A percentile compares a stretch with the other conserved stretches of the same genome.
These are phyloP conservation scores for Osmoderma eremita DNA, from an alignment of 2,888 invertebrate genomes.

Conservation along the genomic window DNA sequence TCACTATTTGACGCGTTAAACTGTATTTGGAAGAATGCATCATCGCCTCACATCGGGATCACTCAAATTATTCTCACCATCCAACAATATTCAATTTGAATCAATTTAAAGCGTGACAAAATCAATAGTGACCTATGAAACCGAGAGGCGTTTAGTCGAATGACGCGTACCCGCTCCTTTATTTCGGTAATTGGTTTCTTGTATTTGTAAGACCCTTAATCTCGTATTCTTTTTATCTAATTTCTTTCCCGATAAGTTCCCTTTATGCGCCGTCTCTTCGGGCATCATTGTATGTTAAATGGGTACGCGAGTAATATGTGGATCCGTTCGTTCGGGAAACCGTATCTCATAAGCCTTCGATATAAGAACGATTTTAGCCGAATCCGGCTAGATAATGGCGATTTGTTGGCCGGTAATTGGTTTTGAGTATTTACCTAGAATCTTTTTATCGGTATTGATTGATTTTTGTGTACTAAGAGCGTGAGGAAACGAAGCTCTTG, in stretches of 20 bases:
- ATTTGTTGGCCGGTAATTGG: constrained; percentile 44
- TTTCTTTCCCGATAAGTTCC: constrained; percentile 52
- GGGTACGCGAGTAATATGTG: constrained; percentile 43
- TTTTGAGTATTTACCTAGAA: constrained; percentile 46
- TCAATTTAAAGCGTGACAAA: constrained; percentile 51
- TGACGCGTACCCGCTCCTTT: constrained; percentile 48
- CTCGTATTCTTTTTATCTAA: constrained; percentile 55
- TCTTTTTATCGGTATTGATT: constrained; percentile 44
- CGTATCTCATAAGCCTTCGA: background rate
- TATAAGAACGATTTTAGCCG: constrained; percentile 36
- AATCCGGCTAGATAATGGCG: constrained; percentile 38
- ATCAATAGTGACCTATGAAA: constrained; percentile 49
- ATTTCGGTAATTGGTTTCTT: constrained; percentile 58
- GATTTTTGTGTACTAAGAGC: constrained; percentile 39
- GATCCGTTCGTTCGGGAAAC: background rate
- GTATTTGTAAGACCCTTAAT: constrained; percentile 56
- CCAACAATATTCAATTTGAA: constrained; percentile 51
- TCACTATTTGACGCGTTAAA: background rate
- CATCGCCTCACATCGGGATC: constrained; percentile 31
- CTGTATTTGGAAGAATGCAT: constrained; percentile 19
- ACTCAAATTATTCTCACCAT: constrained; percentile 43
- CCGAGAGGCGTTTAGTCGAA: constrained; percentile 45
- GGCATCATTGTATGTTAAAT: constrained; percentile 46
- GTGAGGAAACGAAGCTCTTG: constrained; percentile 10
- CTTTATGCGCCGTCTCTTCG: constrained; percentile 43